These are phyloP conservation scores for Drosophila paracracens DNA, from an alignment of 2,888 invertebrate species.

Conservation along the genomic window DNA sequence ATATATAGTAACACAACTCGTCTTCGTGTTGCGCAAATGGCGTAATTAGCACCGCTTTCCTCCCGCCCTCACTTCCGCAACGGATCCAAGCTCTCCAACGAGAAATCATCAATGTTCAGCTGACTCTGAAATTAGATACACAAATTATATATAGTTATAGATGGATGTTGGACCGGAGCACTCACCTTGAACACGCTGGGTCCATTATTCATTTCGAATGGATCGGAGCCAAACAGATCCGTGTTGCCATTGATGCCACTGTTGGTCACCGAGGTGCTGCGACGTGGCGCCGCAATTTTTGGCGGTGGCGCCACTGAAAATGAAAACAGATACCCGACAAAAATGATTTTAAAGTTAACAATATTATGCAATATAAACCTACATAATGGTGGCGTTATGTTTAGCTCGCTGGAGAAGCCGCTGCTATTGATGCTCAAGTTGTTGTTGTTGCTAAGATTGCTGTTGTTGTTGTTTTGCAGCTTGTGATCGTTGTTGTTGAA, in stretches of 20 bases:
- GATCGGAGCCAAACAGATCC: conserved; percentile 93
- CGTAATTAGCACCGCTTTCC: conserved; percentile 64
- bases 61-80: conserved; percentile 88
- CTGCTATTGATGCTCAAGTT: conserved; percentile 82
- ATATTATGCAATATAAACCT: conserved; percentile 83
- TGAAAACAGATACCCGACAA: background rate
- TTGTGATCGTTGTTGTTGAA: conserved; percentile 84
- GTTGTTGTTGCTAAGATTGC: conserved; percentile 64
- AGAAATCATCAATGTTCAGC: conserved; percentile 91
- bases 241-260: conserved; percentile 83
- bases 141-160: background rate
- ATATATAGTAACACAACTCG: conserved; percentile 35
- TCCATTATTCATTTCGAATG: conserved; percentile 86
- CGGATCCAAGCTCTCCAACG: conserved; percentile 96
- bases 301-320: conserved; percentile 94
- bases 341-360: background rate
- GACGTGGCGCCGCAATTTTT: conserved; percentile 89
- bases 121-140: conserved; percentile 87
- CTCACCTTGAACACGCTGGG: conserved; percentile 83
- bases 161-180: conserved; percentile 9
- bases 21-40: conserved; percentile 59
- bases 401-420: conserved; percentile 82
- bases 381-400: conserved; percentile 89
- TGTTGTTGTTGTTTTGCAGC: conserved; percentile 71
- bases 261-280: conserved; percentile 72